Evolutionary conservation across 2,113 vertebrate species (phyloP).

Genomic region (Hemicordylus capensis): DNA sequence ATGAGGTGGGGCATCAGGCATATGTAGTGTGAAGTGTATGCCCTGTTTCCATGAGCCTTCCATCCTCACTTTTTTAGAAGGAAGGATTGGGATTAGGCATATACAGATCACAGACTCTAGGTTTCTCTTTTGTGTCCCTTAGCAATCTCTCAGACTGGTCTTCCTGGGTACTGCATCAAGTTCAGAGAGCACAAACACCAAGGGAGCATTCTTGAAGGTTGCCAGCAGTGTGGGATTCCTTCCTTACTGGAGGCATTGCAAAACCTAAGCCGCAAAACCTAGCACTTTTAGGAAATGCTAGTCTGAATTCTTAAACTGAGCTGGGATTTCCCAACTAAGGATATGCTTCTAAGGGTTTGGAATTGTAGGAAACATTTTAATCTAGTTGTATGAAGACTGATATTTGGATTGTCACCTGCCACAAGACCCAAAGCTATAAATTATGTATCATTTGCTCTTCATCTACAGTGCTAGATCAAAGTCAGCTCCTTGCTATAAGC

Average conservation of each 20-base stretch:
- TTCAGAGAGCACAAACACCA: background rate
- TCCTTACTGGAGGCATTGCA: background rate
- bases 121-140: no score
- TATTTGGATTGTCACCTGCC: background rate
- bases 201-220: background rate
- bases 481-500: background rate
- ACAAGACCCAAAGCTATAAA: background rate
- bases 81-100: no score
- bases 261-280: background rate
- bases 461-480: background rate
- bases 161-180: background rate
- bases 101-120: no score
- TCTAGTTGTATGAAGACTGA: background rate
- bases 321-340: background rate
- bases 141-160: background rate
- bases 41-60: no score
- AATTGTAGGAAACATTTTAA: background rate
- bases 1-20: background rate
- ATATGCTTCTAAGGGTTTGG: background rate
- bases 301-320: background rate
- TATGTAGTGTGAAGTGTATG: background rate
- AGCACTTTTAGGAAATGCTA: background rate
- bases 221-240: background rate
- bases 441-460: background rate
- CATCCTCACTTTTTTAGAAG: no score